phyloP scores from a whole-genome alignment of 2,888 invertebrate genomes.

The Hipparchia semele region DNA sequence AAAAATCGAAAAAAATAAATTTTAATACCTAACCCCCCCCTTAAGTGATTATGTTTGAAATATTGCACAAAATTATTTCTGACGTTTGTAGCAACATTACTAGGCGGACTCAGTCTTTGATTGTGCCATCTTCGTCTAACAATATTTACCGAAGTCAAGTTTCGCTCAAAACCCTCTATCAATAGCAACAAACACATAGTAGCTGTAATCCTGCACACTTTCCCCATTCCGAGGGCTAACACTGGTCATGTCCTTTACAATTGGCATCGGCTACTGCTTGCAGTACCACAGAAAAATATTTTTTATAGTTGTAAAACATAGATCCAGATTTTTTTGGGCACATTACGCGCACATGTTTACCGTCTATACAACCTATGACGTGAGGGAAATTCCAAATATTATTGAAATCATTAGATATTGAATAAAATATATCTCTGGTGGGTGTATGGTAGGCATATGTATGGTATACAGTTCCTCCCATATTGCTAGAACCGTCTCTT shows the following conservation, averaged over 20 bases:
- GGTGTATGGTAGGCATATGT: slow-evolving; percentile 5
- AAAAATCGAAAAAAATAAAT: too few species aligned
- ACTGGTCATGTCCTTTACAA: too few species aligned
- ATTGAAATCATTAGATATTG: slow-evolving; percentile 4
- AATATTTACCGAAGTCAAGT: slow-evolving; percentile 6
- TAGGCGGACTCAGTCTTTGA: slow-evolving; percentile 6
- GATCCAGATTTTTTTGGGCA: slow-evolving; percentile 6
- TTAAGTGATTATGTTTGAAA: slow-evolving; percentile 4
- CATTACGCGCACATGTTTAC: slow-evolving; percentile 4
- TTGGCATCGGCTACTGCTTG: slow-evolving; percentile 7
- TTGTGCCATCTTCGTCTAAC: slow-evolving; percentile 3
- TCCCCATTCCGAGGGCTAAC: too few species aligned
- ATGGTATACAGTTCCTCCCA: slow-evolving; percentile 6
- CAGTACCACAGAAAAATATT: slow-evolving; percentile 6
- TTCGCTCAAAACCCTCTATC: slow-evolving; percentile 3
- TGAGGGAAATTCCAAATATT: slow-evolving; percentile 7
- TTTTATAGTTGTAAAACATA: slow-evolving; percentile 7
- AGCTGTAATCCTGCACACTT: too few species aligned
- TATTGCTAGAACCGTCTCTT: slow-evolving; percentile 7
- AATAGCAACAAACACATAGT: slow-evolving; percentile 7
- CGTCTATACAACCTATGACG: slow-evolving; percentile 2
- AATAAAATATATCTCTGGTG: slow-evolving; percentile 7
- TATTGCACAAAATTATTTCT: slow-evolving; percentile 4
- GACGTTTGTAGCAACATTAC: slow-evolving; percentile 4
- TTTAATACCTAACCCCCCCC: too few species aligned